Evolutionary conservation across 2,888 invertebrate genomes (phyloP).

Genomic region (Pristionchus maxplancki): DNA sequence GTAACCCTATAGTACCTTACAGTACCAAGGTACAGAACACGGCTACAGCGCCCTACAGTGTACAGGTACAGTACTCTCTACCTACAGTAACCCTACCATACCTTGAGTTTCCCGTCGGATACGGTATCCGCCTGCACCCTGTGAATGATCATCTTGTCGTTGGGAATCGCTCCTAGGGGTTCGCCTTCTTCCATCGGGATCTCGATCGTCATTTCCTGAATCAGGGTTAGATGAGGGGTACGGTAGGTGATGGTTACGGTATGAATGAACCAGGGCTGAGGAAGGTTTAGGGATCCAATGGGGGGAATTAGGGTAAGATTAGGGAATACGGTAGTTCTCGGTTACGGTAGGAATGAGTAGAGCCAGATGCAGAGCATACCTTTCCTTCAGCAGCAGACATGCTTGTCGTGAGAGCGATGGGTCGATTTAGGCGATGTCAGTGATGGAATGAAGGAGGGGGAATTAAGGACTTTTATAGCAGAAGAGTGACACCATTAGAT

Average conservation of each 20-base stretch:
- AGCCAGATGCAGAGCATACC: background rate
- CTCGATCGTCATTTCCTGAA: constrained; percentile 61
- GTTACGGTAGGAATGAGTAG: background rate
- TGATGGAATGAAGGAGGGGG: background rate
- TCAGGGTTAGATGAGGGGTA: background rate
- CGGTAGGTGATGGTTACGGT: too few species aligned
- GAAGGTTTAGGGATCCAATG: too few species aligned
- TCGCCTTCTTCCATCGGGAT: constrained; percentile 74
- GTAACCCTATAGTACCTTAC: background rate
- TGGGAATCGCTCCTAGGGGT: constrained; percentile 71
- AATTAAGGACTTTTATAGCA: background rate
- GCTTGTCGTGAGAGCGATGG: background rate
- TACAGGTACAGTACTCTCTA: background rate
- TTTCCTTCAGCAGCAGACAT: background rate
- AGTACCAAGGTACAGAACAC: background rate
- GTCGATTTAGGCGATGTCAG: background rate
- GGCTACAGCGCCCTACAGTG: too few species aligned
- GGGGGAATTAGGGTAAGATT: background rate
- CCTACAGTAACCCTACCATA: constrained; percentile 23
- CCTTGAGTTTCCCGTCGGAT: constrained; percentile 71
- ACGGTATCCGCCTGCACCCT: constrained; percentile 69
- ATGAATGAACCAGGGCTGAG: too few species aligned
- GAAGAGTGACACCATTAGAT: too few species aligned
- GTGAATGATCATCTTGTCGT: constrained; percentile 72
- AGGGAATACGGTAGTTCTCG: background rate